Conservation (phyloP, 2,797 vertebrate genomes). For the Ataeniobius toweri region DNA sequence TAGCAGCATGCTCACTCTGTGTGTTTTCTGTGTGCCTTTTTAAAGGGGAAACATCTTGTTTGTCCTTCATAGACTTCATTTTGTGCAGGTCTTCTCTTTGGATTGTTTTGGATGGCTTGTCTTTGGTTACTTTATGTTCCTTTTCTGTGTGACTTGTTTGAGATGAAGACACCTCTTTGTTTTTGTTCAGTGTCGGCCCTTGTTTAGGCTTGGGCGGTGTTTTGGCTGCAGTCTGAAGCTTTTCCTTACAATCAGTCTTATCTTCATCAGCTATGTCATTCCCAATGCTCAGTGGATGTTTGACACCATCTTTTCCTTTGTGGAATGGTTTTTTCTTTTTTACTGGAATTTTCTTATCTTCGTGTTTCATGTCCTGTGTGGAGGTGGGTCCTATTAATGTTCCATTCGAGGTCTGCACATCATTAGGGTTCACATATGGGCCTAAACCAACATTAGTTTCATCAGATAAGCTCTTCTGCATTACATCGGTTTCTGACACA, state of each 20-base stretch:
- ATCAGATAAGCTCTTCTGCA: constrained; percentile 46
- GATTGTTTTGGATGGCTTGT: constrained; percentile 67
- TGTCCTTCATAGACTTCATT: constrained; percentile 68
- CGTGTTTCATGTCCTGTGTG: constrained; percentile 55
- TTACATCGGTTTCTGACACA: constrained; percentile 34
- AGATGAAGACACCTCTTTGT: constrained; percentile 60
- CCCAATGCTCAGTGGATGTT: constrained; percentile 49
- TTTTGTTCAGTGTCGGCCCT: constrained; percentile 57
- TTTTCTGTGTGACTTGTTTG: constrained; percentile 59
- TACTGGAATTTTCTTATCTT: constrained; percentile 54
- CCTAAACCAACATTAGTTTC: constrained; percentile 72
- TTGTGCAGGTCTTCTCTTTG: constrained; percentile 66
- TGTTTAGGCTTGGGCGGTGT: constrained; percentile 70
- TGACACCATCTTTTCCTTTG: constrained; percentile 28
- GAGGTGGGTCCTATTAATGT: constrained; percentile 32
- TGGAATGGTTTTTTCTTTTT: constrained; percentile 38
- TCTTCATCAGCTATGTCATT: constrained; percentile 44
- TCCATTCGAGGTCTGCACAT: constrained; percentile 81
- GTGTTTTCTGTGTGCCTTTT: constrained; percentile 80
- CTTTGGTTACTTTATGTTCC: constrained; percentile 61
- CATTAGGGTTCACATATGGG: constrained; percentile 83
- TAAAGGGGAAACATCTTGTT: constrained; percentile 64
- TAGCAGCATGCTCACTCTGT: constrained; percentile 75
- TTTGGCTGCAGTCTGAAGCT: constrained; percentile 56
- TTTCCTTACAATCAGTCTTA: constrained; percentile 57